A percentile compares a stretch with the other conserved stretches of the same genome.
Evolutionary conservation across 2,888 invertebrate genomes (phyloP).

Genomic region (Drosophila monieri): DNA sequence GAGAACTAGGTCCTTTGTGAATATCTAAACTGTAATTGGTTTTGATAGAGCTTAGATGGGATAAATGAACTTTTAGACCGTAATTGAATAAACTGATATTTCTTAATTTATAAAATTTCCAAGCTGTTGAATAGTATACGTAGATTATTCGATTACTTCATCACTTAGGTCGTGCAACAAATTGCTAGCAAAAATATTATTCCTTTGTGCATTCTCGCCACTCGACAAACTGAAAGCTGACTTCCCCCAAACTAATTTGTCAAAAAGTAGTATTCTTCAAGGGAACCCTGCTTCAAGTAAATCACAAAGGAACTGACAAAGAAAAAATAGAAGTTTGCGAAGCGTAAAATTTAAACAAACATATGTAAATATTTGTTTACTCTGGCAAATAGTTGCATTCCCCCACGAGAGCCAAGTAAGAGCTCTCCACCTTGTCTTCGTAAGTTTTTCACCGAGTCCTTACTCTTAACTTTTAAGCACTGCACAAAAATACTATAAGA

Average conservation of each 20-base stretch:
- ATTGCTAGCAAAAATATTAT: slow-evolving; percentile 12
- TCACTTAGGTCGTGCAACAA: neutral
- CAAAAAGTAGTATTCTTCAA: slow-evolving; percentile 22
- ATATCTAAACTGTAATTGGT: slow-evolving; percentile 14
- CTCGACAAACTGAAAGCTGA: slow-evolving; percentile 12
- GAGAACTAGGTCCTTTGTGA: neutral
- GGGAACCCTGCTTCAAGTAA: slow-evolving; percentile 35
- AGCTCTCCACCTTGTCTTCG: slow-evolving; percentile 12
- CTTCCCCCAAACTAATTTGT: slow-evolving; percentile 38
- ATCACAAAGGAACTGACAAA: slow-evolving; percentile 38
- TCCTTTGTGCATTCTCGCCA: slow-evolving; percentile 10
- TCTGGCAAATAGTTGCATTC: slow-evolving; percentile 33
- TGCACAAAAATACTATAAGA: neutral
- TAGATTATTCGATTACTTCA: slow-evolving; percentile 21
- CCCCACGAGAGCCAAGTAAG: slow-evolving; percentile 18
- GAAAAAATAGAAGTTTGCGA: slow-evolving; percentile 27
- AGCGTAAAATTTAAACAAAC: slow-evolving; percentile 44
- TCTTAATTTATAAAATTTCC: neutral
- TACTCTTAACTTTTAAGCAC: slow-evolving; percentile 6
- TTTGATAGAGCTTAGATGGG: slow-evolving; percentile 4
- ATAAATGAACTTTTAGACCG: slow-evolving; percentile 12
- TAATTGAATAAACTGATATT: slow-evolving; percentile 14
- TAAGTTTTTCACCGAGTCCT: slow-evolving; percentile 1
- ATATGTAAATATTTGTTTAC: slow-evolving; percentile 51
- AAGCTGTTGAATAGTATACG: neutral